phyloP scores from a whole-genome alignment of 2,888 invertebrate species.

The Agapetus fuscipes region DNA sequence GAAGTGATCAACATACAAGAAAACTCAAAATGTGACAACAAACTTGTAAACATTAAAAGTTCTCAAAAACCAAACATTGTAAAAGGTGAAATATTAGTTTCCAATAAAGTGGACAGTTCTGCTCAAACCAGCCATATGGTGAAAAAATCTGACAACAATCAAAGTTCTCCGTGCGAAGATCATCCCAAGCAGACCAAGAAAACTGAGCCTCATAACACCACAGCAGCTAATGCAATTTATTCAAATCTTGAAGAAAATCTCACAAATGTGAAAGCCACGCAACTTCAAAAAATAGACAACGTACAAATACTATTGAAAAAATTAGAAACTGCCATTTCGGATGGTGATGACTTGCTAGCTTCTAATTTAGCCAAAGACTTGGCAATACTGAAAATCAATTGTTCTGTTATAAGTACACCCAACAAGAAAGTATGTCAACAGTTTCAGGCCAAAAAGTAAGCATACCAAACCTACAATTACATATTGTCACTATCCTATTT shows the following conservation, averaged over 20 bases:
- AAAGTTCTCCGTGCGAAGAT: too few relatives aligned
- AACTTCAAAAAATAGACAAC: conserved; percentile 8
- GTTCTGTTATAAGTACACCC: conserved; percentile 52
- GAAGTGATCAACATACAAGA: background rate
- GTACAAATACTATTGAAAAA: conserved; percentile 50
- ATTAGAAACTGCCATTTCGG: conserved; percentile 67
- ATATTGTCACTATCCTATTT: too few relatives aligned
- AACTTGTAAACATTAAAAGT: too few relatives aligned
- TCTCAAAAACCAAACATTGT: conserved; percentile 7
- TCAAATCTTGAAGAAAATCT: conserved; percentile 26
- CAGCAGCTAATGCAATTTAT: conserved; percentile 23
- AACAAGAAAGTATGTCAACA: conserved; percentile 7
- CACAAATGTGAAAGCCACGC: conserved; percentile 15
- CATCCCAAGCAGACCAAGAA: too few relatives aligned
- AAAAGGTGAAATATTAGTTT: conserved; percentile 3
- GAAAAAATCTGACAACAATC: conserved; percentile 28
- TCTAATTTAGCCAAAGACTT: conserved; percentile 67
- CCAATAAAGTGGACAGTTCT: conserved; percentile 46
- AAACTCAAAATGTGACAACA: background rate
- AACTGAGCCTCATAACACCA: too few relatives aligned
- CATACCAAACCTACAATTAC: too few relatives aligned
- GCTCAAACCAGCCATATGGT: conserved; percentile 47
- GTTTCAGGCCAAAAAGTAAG: too few relatives aligned
- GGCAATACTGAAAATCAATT: conserved; percentile 65
- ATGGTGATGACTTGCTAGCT: conserved; percentile 65